A percentile compares a stretch with the other conserved stretches of the same genome.
These are phyloP conservation scores for Pangasius djambal DNA, from an alignment of 2,797 vertebrate genomes.

Conservation along the genomic window DNA sequence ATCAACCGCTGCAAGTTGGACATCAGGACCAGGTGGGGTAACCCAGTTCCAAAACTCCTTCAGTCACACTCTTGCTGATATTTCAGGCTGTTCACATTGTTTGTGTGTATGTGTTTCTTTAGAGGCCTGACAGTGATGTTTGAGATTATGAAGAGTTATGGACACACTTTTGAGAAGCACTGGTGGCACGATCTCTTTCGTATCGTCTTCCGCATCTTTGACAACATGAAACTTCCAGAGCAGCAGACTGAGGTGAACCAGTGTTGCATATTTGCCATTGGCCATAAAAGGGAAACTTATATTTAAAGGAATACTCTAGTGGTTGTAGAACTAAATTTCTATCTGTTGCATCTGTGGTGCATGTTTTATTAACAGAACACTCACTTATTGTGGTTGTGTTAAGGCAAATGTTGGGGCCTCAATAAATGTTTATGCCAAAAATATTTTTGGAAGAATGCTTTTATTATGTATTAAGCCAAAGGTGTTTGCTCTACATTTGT, in stretches of 20 bases:
- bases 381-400: neutral
- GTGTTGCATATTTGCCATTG: neutral
- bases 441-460: neutral
- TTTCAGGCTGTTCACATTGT: slow-evolving; percentile 3
- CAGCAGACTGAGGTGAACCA: slow-evolving; percentile 91
- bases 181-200: slow-evolving; percentile 99
- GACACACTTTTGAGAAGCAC: slow-evolving; percentile 92
- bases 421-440: neutral
- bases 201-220: slow-evolving; percentile 95
- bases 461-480: neutral
- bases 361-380: neutral
- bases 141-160: slow-evolving; percentile 98
- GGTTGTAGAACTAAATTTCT: neutral
- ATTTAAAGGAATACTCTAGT: neutral
- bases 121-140: slow-evolving; percentile 98
- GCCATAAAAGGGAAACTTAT: neutral
- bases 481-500: neutral
- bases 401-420: neutral
- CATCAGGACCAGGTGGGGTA: slow-evolving; percentile 88
- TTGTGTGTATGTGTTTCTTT: slow-evolving; percentile 30
- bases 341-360: neutral
- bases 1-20: slow-evolving; percentile 96
- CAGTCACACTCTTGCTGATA: neutral
- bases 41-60: neutral
- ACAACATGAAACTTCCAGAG: slow-evolving; percentile 98